These are phyloP conservation scores for Slavum lentiscoides DNA, from an alignment of 2,888 invertebrate genomes.

Conservation along the genomic window DNA sequence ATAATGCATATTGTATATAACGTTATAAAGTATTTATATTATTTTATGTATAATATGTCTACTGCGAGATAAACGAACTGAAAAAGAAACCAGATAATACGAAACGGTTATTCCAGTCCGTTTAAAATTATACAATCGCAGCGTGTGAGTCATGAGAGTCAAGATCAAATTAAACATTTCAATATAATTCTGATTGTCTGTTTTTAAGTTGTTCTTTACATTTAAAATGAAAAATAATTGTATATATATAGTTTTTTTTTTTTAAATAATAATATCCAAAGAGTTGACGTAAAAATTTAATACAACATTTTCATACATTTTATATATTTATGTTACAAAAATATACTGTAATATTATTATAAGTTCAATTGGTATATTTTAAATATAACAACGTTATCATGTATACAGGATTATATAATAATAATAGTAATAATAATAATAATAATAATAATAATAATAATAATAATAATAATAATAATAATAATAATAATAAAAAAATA, in stretches of 20 bases:
- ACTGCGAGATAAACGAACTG: not conserved
- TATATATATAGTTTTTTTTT: not conserved
- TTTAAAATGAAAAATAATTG: conserved; percentile 25
- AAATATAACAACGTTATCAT: conserved; percentile 29
- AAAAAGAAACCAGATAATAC: not conserved
- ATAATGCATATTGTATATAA: too few relatives aligned
- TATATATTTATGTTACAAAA: conserved; percentile 29
- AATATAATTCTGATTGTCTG: conserved; percentile 47
- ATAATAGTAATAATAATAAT: not conserved
- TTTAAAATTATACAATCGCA: conserved; percentile 10
- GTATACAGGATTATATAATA: conserved; percentile 16
- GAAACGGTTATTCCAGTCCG: not conserved
- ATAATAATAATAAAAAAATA: not conserved
- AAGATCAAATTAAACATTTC: conserved; percentile 27
- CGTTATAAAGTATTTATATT: too few relatives aligned
- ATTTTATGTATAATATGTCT: too few relatives aligned
- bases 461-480: not conserved
- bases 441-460: conserved; percentile 7
- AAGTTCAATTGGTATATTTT: conserved; percentile 25
- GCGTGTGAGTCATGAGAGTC: conserved; percentile 4
- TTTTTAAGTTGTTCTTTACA: conserved; percentile 33
- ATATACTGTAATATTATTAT: conserved; percentile 27
- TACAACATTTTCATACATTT: conserved; percentile 33
- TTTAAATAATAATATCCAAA: conserved; percentile 30
- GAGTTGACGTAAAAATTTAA: conserved; percentile 38